A percentile compares a stretch with the other conserved stretches of the same genome.
phyloP scores from a whole-genome alignment of 2,797 vertebrate genomes.

The Taeniopygia guttata region DNA sequence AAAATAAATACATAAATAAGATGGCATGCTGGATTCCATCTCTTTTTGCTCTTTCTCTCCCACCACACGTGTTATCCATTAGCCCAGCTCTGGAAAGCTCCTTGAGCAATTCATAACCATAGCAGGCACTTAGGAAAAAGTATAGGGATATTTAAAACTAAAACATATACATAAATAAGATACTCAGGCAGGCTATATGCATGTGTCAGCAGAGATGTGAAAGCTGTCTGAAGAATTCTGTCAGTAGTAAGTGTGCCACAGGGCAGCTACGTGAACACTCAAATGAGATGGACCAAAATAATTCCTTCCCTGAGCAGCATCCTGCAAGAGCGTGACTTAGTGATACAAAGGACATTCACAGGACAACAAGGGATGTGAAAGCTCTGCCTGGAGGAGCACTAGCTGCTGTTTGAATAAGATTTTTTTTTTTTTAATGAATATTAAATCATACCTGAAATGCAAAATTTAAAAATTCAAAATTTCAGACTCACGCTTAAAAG shows the following conservation, averaged over 20 bases:
- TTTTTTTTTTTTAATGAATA: neutral
- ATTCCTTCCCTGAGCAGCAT: neutral
- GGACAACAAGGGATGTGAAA: neutral
- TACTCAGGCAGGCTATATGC: neutral
- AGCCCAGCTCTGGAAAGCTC: neutral
- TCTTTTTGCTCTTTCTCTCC: neutral
- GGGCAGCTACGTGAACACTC: neutral
- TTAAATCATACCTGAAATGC: neutral
- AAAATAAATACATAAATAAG: constrained; percentile 46
- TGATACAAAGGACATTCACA: neutral
- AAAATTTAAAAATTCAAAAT: neutral
- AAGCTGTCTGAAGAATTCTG: constrained; percentile 8
- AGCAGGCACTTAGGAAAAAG: neutral
- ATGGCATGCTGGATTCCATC: neutral
- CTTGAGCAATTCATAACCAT: neutral
- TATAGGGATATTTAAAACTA: neutral
- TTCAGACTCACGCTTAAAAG: neutral
- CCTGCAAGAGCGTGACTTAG: fast-evolving
- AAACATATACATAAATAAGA: constrained; percentile 28
- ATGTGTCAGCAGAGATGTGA: neutral
- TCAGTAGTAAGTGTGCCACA: neutral
- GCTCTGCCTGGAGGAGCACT: neutral
- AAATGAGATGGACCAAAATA: neutral
- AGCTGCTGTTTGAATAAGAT: neutral
- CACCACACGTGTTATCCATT: neutral